phyloP scores from a whole-genome alignment of 2,113 vertebrate genomes.

The Notarius lentiginosus region DNA sequence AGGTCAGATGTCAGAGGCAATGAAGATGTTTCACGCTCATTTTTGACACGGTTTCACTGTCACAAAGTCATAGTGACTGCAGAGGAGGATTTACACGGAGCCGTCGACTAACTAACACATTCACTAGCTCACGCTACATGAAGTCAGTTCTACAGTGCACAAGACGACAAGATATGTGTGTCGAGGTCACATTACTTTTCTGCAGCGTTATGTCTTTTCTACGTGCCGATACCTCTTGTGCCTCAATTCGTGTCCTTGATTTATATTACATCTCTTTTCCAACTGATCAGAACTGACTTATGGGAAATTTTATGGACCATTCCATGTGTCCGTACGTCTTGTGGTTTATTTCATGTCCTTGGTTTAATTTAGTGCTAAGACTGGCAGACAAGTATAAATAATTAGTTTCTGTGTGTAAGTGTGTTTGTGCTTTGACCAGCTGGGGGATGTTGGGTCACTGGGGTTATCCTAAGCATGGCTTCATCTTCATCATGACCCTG shows the following conservation, averaged over 20 bases:
- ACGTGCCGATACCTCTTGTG: background rate
- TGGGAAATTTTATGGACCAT: conserved; percentile 15
- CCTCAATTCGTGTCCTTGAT: background rate
- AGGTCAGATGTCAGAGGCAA: background rate
- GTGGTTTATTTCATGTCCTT: conserved; percentile 11
- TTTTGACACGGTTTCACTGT: background rate
- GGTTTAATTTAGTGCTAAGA: conserved; percentile 44
- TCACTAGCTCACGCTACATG: background rate
- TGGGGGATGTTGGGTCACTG: conserved; percentile 26
- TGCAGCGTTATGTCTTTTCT: background rate
- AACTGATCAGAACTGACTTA: conserved; percentile 7
- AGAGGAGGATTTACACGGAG: background rate
- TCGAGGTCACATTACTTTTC: background rate
- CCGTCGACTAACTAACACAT: background rate
- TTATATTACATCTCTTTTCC: background rate
- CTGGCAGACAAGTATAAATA: conserved; percentile 59
- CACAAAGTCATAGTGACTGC: background rate
- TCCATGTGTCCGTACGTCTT: conserved; percentile 3
- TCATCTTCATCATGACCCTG: conserved; percentile 18
- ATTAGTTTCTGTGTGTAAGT: conserved; percentile 54
- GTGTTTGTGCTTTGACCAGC: conserved; percentile 11
- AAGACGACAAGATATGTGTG: background rate
- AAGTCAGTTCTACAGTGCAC: background rate
- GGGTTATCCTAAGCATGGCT: conserved; percentile 29
- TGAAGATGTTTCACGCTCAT: background rate